Evolutionary conservation across 2,888 invertebrate genomes (phyloP), one percentile per base, ranked within the genome.

Genomic region (Adineta ricciae): DNA sequence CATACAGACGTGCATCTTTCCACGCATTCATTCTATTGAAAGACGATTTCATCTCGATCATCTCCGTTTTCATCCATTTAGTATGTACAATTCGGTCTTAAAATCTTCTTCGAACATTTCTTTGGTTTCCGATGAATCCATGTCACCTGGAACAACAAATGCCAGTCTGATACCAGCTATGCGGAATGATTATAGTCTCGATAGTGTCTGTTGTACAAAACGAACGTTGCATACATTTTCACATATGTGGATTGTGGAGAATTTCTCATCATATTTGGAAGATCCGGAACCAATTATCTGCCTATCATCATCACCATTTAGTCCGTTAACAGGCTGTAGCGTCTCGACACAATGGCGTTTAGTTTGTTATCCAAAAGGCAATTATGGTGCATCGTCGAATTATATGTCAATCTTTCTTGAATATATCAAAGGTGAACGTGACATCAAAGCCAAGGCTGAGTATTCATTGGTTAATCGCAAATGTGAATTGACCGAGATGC

Each of bases 401-500:
- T 85, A 83, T 46, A 72, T 85, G 41, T 83, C 83, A 83, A 85
- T 85, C n/a, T 85, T 85, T n/a, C 78, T 85, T 46, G 83, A 85
- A 78, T 85, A 85, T 32, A 32, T 85, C 21, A 83, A 83, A 36
- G 85, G 83, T 52, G 85, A 85, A 54, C 83, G 41, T 41, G 78
- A 78, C 32, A 41, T 78, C 14, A 78, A 78, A 78, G 78, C 78
- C 4, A 78, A 78, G 41, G 78, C 78, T 38, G 78, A 78, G 41
- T 78, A 78, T 78, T 38, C 78, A 21, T 41, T 78, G 9, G 78
- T 78, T 41, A 78, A 78, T 78, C 78, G 78, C n/a, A 78, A 78
- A 78, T 78, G 78, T 41, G 78, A 78, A 78, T 41, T 78, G n/a
- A 78, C 78, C 2, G 78, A 78, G 41, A 41, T 78, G n/a, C 78